Evolutionary conservation across 2,113 vertebrate species (phyloP), one percentile per base, ranked within the genome.

Genomic region (Pollachius pollachius): DNA sequence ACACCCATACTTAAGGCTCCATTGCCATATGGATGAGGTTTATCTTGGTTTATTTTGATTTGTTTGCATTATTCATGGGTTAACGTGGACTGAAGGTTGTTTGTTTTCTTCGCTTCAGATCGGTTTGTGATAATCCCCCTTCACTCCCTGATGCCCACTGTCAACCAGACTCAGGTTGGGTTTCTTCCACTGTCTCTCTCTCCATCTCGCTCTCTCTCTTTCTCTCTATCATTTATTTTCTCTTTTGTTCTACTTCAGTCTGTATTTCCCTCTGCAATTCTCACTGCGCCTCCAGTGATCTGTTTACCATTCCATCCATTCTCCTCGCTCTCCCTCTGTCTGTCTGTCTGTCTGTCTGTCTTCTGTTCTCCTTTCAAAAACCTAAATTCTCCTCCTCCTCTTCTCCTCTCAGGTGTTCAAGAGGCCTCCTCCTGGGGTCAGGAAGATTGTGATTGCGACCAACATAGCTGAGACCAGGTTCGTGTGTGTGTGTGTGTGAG

Each of bases 401-500:
- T 23, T 84, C 87, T 73, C 75, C 25, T 74, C 79, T 37, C 89
- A 99, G 97, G 97, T 99, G 56, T 99, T 99, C 85, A 97, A 97
- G 90, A 97, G 84, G 81, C 97, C 97, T 21, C 95, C 96, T 3
- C 92, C 94, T 65, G 97, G 97, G 83, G 95, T 99, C 68, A 92
- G 95, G 84, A 99, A 99, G 90, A 98, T 99, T 58, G 94, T 99
- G 74, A 99, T 99, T 81, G 97, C 97, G 70, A 99, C 96, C 73
- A 99, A 99, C 86, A 99, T 99, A 73, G 97, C 97, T 52, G 97
- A 99, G 82, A 99, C 97, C 64, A 99, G 97, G 97, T 99, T 88
- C 85, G 70, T 77, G 19, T 62, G 41, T 52, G 11, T 67, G 41
- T 21, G 30, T 57, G 9, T 21, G 16, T 52, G 57, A 57, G 13